A percentile compares a stretch with the other conserved stretches of the same genome.
Conservation (phyloP, 2,888 invertebrate genomes). For the Anticlea derivata region DNA sequence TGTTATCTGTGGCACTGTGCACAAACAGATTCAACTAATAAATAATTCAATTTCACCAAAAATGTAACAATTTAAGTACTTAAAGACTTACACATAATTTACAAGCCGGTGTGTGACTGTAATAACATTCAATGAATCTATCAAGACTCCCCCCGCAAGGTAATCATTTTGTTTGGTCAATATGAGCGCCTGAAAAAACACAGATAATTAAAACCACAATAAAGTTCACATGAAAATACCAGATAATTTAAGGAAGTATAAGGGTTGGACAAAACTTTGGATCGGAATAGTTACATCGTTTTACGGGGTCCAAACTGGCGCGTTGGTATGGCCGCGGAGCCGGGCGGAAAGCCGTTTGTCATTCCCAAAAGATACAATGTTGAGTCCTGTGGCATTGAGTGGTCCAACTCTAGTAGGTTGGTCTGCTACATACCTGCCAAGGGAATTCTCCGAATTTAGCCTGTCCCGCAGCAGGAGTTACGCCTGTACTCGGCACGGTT, state of each 20-base stretch:
- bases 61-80: too few relatives aligned
- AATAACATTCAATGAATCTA: slow-evolving; percentile 86
- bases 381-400: too few relatives aligned
- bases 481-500: slow-evolving; percentile 56
- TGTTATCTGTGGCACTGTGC: too few relatives aligned
- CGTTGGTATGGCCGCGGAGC: too few relatives aligned
- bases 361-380: too few relatives aligned
- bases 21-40: too few relatives aligned
- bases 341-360: too few relatives aligned
- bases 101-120: slow-evolving; percentile 90
- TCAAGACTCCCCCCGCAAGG: slow-evolving; percentile 88
- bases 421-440: slow-evolving; percentile 85
- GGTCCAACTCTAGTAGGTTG: too few relatives aligned
- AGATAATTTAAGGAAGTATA: not conserved
- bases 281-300: too few relatives aligned
- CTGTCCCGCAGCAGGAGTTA: slow-evolving; percentile 75
- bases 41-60: too few relatives aligned
- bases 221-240: not conserved
- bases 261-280: too few relatives aligned
- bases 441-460: slow-evolving; percentile 88
- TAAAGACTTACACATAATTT: slow-evolving; percentile 79
- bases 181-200: slow-evolving; percentile 74
- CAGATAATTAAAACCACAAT: not conserved
- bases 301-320: too few relatives aligned
- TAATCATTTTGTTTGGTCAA: slow-evolving; percentile 85